Evolutionary conservation across 2,797 vertebrate species (phyloP), one percentile per base, ranked within the genome.

Genomic region (Epinephelus coioides): DNA sequence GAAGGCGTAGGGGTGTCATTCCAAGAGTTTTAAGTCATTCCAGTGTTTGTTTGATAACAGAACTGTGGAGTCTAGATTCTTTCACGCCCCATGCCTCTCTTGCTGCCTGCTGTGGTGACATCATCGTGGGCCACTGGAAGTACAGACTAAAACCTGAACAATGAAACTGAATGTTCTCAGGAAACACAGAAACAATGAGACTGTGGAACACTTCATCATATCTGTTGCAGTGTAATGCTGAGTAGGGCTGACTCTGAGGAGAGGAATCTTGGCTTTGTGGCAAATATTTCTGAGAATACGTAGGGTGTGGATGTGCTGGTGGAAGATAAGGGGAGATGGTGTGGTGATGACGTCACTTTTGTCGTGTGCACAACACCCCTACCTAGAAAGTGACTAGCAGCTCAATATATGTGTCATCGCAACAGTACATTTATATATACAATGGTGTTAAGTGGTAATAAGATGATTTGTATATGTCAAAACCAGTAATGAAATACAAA

Each of bases 251-350:
- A 71, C 12, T 85, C 71, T 17, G n/a, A 57, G 49, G 54, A 85
- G 77, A 72, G 3, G 0, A 65, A 69, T 46, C 25, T 51, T n/a
- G 17, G 8, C 54, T 50, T 46, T 21, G 38, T 13, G 18, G 12
- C 13, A 11, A 21, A 51, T 21, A 50, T 49, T 79, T 83, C 63
- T 21, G 19, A 74, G 76, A 80, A 84, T 3, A 2, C n/a, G 64
- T 1, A 25, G 54, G 44, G 17, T n/a, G 61, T 69, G 40, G 25
- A 64, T 53, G 23, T 77, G 67, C n/a, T 64, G 50, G 14, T 5
- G n/a, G 2, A 6, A 64, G 78, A 80, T 86, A 81, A 83, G 63
- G 44, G 40, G 23, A 2, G 61, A 43, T 14, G 6, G 7, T 9
- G 51, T 2, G 0, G 10, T 5, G 50, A 43, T 43, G 68, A 71